These are phyloP conservation scores for Pseudorhombus dupliciocellatus DNA, from an alignment of 2,113 vertebrate genomes.

Conservation along the genomic window DNA sequence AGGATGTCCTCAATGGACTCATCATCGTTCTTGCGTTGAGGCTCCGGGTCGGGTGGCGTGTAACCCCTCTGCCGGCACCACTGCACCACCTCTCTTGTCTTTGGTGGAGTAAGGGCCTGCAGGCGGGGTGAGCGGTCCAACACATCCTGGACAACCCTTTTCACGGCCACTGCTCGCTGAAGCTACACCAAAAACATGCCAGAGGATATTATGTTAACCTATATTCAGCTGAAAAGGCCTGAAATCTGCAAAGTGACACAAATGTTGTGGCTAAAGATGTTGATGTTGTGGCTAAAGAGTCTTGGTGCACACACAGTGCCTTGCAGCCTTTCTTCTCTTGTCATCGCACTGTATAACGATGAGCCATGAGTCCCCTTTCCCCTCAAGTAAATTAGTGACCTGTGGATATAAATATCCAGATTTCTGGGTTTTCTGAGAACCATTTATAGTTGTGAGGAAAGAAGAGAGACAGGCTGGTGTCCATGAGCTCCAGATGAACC, in stretches of 20 bases:
- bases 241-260: neutral
- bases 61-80: constrained; percentile 96
- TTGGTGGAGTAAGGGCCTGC: constrained; percentile 86
- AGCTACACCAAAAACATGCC: constrained; percentile 78
- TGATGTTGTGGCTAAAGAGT: neutral
- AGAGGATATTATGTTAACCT: neutral
- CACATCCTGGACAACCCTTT: constrained; percentile 91
- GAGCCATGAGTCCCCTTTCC: constrained; percentile 3
- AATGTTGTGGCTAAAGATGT: neutral
- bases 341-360: constrained; percentile 2
- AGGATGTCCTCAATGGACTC: constrained; percentile 96
- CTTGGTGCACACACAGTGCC: neutral
- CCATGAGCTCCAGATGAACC: constrained; percentile 40
- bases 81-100: constrained; percentile 92
- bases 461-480: constrained; percentile 13
- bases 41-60: constrained; percentile 92
- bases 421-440: constrained; percentile 11
- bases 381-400: constrained; percentile 32
- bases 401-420: constrained; percentile 48
- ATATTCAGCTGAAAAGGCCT: neutral
- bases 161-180: constrained; percentile 93
- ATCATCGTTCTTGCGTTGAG: constrained; percentile 79
- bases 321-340: neutral
- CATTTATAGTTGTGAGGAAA: constrained; percentile 12
- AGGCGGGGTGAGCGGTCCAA: constrained; percentile 89